These are phyloP conservation scores for Balanococcus diminutus DNA, from an alignment of 2,888 invertebrate species.

Conservation along the genomic window DNA sequence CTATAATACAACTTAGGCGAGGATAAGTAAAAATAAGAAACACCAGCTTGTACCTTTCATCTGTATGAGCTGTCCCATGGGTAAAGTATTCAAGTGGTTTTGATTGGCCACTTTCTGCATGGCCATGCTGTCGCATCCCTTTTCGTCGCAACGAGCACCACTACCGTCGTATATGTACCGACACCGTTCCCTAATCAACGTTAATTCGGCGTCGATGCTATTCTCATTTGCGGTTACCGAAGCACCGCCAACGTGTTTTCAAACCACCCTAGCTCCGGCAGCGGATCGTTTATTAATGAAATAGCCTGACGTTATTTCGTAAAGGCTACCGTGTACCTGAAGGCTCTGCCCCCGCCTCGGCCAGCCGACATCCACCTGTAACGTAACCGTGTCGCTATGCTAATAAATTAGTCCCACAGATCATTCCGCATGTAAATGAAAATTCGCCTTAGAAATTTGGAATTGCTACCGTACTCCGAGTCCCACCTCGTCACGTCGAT, in stretches of 20 bases:
- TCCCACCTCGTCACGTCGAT: background rate
- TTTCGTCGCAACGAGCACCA: background rate
- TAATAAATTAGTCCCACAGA: conserved; percentile 37
- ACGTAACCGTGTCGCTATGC: background rate
- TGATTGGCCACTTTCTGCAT: background rate
- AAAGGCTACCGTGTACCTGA: background rate
- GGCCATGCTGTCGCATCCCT: background rate
- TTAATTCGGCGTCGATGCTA: conserved; percentile 22
- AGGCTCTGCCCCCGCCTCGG: background rate
- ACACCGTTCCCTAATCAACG: background rate
- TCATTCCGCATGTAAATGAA: conserved; percentile 30
- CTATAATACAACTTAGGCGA: background rate
- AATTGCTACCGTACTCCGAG: background rate
- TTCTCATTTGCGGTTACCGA: conserved; percentile 21
- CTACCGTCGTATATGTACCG: background rate
- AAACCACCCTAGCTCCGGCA: background rate
- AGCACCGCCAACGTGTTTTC: background rate
- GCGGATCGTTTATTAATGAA: conserved; percentile 38
- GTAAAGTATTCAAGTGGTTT: conserved; percentile 15
- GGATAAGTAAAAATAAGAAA: background rate
- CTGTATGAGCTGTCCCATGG: background rate
- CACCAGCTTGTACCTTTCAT: background rate
- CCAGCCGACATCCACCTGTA: background rate
- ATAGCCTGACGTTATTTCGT: background rate
- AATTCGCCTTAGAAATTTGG: background rate